phyloP scores from a whole-genome alignment of 2,797 vertebrate genomes.

The Tragelaphus eurycerus region DNA sequence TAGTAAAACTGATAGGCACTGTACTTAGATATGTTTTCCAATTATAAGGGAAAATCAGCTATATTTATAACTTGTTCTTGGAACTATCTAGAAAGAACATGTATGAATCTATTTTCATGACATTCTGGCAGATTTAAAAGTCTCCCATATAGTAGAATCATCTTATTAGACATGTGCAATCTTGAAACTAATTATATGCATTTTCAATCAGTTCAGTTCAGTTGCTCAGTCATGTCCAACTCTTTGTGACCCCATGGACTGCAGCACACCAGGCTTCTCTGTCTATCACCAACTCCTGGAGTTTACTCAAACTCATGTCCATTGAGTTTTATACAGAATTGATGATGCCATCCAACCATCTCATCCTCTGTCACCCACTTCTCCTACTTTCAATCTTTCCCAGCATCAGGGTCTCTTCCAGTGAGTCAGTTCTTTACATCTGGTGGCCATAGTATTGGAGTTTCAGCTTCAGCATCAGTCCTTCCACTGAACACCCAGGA shows the following conservation, averaged over 20 bases:
- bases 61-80: constrained; percentile 69
- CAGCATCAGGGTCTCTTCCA: background rate
- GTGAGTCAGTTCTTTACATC: background rate
- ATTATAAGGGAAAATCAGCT: constrained; percentile 67
- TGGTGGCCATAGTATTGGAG: background rate
- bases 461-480: background rate
- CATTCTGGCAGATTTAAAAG: constrained; percentile 55
- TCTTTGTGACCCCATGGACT: background rate
- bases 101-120: constrained; percentile 68
- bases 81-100: constrained; percentile 55
- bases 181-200: constrained; percentile 68
- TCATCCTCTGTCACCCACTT: background rate
- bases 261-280: background rate
- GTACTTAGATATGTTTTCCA: constrained; percentile 53
- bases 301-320: background rate
- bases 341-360: background rate
- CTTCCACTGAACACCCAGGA: background rate
- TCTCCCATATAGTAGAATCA: constrained; percentile 47
- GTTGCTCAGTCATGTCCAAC: background rate
- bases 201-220: constrained; percentile 34
- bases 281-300: background rate
- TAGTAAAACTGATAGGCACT: background rate
- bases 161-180: constrained; percentile 52
- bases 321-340: background rate
- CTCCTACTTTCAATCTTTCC: background rate